Evolutionary conservation across 2,113 vertebrate species (phyloP), one percentile per base, ranked within the genome.

Genomic region (Hystrix cristata): DNA sequence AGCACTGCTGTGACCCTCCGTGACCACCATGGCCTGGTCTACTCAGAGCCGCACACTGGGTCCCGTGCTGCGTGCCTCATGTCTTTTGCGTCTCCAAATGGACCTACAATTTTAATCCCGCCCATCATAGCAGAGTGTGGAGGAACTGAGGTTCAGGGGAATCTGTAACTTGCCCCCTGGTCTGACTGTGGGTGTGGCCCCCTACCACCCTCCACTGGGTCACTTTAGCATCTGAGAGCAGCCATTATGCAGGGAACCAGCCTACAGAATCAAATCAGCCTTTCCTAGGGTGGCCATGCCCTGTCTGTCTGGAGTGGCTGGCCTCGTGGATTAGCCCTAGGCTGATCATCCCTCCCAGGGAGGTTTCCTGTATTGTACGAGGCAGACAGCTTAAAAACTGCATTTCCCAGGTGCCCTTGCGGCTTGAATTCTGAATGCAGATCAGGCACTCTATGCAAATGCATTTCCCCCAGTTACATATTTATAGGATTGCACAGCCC

Each of bases 401-500:
- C 59, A 15, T 53, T 71, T 59, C 86, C 81, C 74, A 78, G 65
- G 53, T 6, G 5, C 27, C 74, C 65, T 67, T 59, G 85, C 62
- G 38, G 62, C 1, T 21, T 5, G 2, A 11, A 12, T 31, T 27
- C 51, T 27, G 25, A 46, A 64, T 34, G 91, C 51, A 59, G 23
- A 19, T 51, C 4, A 2, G 57, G 38, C 0, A 10, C 21, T 1
- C 10, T 2, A 1, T 71, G 69, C 12, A 12, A 43, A 69, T 11
- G 0, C 0, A 0, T 13, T 67, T n/a, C 38, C 64, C 76, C 31
- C n/a, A 51, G 1, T 43, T 15, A 19, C 2, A 71, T 10, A 1
- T 7, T 0, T 1, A 19, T 18, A 51, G 1, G 9, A 13, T 2
- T 12, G 27, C 48, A 0, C 57, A 1, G 7, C 55, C 21, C 0